Percentiles rank a stretch among this genome's conserved stretches.
Conservation (phyloP, 2,888 invertebrate species). For the Cephus pulcher region DNA sequence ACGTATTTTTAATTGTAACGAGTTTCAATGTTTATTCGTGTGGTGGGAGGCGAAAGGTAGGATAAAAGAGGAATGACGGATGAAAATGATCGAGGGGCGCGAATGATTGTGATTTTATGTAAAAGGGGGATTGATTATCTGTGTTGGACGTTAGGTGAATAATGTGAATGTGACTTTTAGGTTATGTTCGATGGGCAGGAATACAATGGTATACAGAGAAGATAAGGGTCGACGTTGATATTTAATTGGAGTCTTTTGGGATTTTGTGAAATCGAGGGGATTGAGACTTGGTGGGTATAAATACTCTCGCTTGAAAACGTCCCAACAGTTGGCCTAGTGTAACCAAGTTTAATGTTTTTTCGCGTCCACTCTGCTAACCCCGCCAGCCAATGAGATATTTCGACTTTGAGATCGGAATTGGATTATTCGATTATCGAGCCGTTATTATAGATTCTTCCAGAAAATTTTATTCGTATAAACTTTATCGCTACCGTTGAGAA, state of each 20-base stretch:
- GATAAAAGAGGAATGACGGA: neutral
- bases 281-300: conserved; percentile 5
- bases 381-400: too few species aligned
- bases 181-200: too few species aligned
- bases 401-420: conserved; percentile 30
- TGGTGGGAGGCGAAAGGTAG: neutral
- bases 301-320: conserved; percentile 42
- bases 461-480: conserved; percentile 61
- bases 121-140: neutral
- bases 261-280: neutral
- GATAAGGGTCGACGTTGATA: neutral
- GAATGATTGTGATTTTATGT: neutral
- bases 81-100: neutral
- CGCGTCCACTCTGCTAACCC: conserved; percentile 13
- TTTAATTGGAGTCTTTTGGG: neutral
- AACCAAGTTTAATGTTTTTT: conserved; percentile 55
- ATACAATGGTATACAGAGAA: neutral
- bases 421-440: conserved; percentile 45
- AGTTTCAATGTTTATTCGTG: neutral
- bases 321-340: conserved; percentile 62
- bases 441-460: conserved; percentile 58
- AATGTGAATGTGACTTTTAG: too few species aligned
- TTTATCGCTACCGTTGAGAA: conserved; percentile 63
- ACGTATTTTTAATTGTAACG: neutral
- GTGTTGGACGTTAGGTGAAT: too few species aligned